A percentile compares a stretch with the other conserved stretches of the same genome.
Evolutionary conservation across 2,888 invertebrate species (phyloP).

Genomic region (Aquatica leii): DNA sequence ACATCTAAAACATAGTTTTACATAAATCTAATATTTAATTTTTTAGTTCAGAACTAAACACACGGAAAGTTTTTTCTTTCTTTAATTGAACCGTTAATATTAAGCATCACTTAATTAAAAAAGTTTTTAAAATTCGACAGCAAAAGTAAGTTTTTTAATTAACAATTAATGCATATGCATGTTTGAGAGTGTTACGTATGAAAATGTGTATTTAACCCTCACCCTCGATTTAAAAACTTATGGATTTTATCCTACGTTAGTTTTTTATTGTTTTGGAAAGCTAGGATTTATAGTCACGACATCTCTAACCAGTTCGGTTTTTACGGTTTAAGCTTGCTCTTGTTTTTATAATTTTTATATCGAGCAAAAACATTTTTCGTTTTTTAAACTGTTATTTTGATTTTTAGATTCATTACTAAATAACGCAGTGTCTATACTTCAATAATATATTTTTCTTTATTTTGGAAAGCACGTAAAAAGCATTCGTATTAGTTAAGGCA

Average conservation of each 20-base stretch:
- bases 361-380: background rate
- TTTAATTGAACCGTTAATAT: conserved; percentile 14
- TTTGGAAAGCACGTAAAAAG: too few relatives aligned
- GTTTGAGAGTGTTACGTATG: background rate
- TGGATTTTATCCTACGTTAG: background rate
- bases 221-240: conserved; percentile 8
- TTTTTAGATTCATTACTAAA: too few relatives aligned
- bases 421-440: too few relatives aligned
- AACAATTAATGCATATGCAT: conserved; percentile 10
- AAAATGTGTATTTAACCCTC: background rate
- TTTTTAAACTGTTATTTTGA: too few relatives aligned
- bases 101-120: conserved; percentile 10
- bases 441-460: too few relatives aligned
- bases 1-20: too few relatives aligned
- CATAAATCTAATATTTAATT: conserved; percentile 1
- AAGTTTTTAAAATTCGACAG: conserved; percentile 6
- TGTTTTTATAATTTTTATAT: conserved; percentile 7
- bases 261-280: background rate
- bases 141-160: conserved; percentile 2
- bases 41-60: background rate
- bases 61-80: background rate
- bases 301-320: background rate
- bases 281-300: background rate
- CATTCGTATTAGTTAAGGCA: too few relatives aligned
- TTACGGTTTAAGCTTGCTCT: background rate